phyloP scores from a whole-genome alignment of 2,797 vertebrate genomes.

The Phrynocephalus forsythii region DNA sequence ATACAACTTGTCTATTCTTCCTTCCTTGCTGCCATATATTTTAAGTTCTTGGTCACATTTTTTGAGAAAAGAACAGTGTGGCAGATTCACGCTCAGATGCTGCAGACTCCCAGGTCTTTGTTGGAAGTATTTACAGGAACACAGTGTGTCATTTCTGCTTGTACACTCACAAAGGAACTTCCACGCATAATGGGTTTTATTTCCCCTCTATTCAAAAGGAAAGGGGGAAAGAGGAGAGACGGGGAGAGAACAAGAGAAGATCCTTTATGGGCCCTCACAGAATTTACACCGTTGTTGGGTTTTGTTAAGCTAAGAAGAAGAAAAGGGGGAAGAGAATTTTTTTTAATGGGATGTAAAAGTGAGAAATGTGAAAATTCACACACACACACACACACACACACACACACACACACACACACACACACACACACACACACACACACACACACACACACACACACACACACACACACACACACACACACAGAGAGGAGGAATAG shows the following conservation, averaged over 20 bases:
- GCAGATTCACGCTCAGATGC: not conserved
- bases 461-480: no score
- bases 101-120: not conserved
- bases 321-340: not conserved
- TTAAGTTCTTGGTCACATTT: not conserved
- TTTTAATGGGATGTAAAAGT: not conserved
- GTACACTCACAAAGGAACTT: not conserved
- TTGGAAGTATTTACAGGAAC: constrained; percentile 14
- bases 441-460: no score
- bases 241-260: no score
- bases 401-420: no score
- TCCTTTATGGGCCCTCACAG: not conserved
- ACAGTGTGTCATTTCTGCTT: not conserved
- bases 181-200: constrained; percentile 11
- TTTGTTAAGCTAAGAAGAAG: not conserved
- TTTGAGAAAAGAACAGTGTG: not conserved
- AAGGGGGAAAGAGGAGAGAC: not conserved
- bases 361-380: not conserved
- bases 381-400: no score
- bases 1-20: not conserved
- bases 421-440: no score
- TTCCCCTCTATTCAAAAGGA: not conserved
- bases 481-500: not conserved
- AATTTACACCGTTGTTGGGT: not conserved
- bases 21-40: not conserved